Conservation (phyloP, 2,797 vertebrate genomes). For the Ctenopoma kingsleyae region DNA sequence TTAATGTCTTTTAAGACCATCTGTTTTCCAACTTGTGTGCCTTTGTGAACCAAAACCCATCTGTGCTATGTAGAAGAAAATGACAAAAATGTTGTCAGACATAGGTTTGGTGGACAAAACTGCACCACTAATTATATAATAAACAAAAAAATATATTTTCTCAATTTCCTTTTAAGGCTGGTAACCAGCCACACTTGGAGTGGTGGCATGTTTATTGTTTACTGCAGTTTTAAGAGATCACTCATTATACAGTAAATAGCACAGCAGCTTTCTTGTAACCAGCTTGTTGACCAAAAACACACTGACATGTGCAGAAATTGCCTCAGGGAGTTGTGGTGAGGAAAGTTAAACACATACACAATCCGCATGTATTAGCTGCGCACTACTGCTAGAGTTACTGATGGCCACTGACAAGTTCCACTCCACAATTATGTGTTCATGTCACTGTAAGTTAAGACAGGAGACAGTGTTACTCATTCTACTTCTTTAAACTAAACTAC, state of each 20-base stretch:
- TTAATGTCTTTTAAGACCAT: slow-evolving; percentile 80
- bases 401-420: slow-evolving; percentile 46
- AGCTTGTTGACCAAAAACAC: slow-evolving; percentile 29
- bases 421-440: slow-evolving; percentile 42
- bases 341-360: slow-evolving; percentile 23
- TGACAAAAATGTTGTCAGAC: slow-evolving; percentile 25
- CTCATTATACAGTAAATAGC: slow-evolving; percentile 3
- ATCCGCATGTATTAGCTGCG: slow-evolving; percentile 25
- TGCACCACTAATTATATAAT: slow-evolving; percentile 12
- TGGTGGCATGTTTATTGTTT: slow-evolving; percentile 2
- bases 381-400: slow-evolving; percentile 16
- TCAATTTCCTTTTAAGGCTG: background rate
- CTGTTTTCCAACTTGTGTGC: slow-evolving; percentile 72
- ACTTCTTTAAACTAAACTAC: background rate
- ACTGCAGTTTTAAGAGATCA: background rate
- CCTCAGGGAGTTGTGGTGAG: slow-evolving; percentile 19
- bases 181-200: background rate
- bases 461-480: slow-evolving; percentile 6
- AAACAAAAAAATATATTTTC: background rate
- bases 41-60: slow-evolving; percentile 66
- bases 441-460: slow-evolving; percentile 27
- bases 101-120: slow-evolving; percentile 20
- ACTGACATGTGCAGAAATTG: slow-evolving; percentile 11
- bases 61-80: slow-evolving; percentile 62
- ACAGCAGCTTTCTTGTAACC: slow-evolving; percentile 5